Percentiles rank a stretch among this genome's conserved stretches.
phyloP scores from a whole-genome alignment of 2,888 invertebrate species.

The Crepidodera aurea region DNA sequence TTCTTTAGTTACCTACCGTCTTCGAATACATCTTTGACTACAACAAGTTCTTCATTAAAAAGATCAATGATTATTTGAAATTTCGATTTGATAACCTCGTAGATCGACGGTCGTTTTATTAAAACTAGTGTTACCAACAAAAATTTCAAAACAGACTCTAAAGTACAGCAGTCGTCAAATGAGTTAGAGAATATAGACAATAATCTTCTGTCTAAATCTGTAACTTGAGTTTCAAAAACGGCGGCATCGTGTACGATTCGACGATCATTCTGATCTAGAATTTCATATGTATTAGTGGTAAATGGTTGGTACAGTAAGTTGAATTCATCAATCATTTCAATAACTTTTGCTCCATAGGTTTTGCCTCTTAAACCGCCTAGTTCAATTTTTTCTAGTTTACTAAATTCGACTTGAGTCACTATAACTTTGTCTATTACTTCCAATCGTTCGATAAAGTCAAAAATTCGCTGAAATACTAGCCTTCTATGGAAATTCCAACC shows the following conservation, averaged over 20 bases:
- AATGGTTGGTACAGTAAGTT: slow-evolving; percentile 59
- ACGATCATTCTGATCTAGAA: slow-evolving; percentile 74
- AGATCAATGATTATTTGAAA: slow-evolving; percentile 71
- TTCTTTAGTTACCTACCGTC: slow-evolving; percentile 53
- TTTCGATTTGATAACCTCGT: slow-evolving; percentile 73
- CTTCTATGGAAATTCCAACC: slow-evolving; percentile 80
- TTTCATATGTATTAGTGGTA: slow-evolving; percentile 73
- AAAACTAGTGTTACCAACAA: slow-evolving; percentile 67
- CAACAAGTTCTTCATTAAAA: slow-evolving; percentile 72
- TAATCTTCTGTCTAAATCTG: slow-evolving; percentile 79
- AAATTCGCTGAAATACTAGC: slow-evolving; percentile 74
- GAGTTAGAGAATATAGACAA: slow-evolving; percentile 83
- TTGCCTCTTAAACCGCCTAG: slow-evolving; percentile 59
- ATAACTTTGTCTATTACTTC: slow-evolving; percentile 74
- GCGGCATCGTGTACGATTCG: slow-evolving; percentile 73
- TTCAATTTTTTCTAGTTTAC: slow-evolving; percentile 81
- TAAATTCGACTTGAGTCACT: slow-evolving; percentile 80
- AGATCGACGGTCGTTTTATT: slow-evolving; percentile 77
- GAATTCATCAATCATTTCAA: slow-evolving; percentile 57
- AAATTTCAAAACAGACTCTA: slow-evolving; percentile 71
- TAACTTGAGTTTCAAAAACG: slow-evolving; percentile 68
- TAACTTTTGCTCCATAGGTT: slow-evolving; percentile 54
- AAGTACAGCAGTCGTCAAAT: slow-evolving; percentile 79
- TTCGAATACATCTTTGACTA: slow-evolving; percentile 71
- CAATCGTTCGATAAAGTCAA: slow-evolving; percentile 71